Evolutionary conservation across 2,797 vertebrate genomes (phyloP), one percentile per base, ranked within the genome.

Genomic region (Sylvilagus floridanus): DNA sequence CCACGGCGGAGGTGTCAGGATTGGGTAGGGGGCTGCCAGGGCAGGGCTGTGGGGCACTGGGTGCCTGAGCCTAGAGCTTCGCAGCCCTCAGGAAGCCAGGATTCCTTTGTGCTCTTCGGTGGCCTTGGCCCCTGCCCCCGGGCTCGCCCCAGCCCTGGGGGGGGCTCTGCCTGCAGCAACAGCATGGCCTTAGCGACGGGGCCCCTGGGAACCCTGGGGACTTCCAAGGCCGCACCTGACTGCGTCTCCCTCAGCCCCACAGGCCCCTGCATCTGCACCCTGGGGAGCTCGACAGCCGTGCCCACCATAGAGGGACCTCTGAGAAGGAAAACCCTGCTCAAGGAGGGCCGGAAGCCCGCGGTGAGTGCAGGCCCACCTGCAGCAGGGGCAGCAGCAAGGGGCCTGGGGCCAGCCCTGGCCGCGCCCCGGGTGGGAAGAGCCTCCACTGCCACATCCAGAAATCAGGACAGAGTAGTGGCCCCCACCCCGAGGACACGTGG

Each of bases 281-380:
- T 97, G 91, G 99, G 98, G 97, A 98, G 97, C 73, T 98, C 98
- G 16, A 90, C 98, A 0, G 98, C 98, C 65, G 98, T 98, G 47
- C 98, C 99, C 96, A 99, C 98, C 84, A 99, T 99, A 89, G 99
- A 99, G 97, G 99, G 99, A 10, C 99, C 99, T 1, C 97, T 99
- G 82, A 98, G 98, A 84, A 99, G 99, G 92, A 99, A 99, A 97
- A 99, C 99, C 0, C 94, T 99, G 95, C 98, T 99, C 95, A 99
- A 99, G 97, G 99, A 99, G 96, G 99, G 99, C 92, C 99, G 99
- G 89, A 99, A 99, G 97, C 99, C 99, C 26, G 99, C 99, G 94
- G 99, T 99, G 96, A 98, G 98, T 96, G 11, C 81, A 47, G 26
- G 9, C 2, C 0, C 26, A 0, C 13, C 0, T 7, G 72, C 26